These are phyloP conservation scores for Embidobia sp. DNA, from an alignment of 2,888 invertebrate species.

Conservation along the genomic window DNA sequence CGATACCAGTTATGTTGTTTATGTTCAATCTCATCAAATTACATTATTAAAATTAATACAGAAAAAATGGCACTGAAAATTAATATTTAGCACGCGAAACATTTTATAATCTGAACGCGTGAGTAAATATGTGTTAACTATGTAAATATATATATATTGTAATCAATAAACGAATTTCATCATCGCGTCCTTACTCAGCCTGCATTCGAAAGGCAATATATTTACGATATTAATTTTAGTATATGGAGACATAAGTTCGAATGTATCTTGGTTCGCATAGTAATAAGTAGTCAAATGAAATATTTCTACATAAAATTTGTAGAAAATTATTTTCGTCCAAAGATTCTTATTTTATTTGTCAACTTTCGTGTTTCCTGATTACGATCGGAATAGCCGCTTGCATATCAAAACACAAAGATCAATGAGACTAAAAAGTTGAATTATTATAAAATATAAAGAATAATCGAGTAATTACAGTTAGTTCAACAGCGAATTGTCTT, in stretches of 20 bases:
- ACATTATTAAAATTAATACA: too few relatives aligned
- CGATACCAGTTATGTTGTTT: too few relatives aligned
- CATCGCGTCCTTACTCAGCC: conserved; percentile 19
- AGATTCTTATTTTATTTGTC: conserved; percentile 31
- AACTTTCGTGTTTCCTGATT: conserved; percentile 69
- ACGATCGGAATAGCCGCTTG: conserved; percentile 79
- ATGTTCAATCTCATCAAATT: too few relatives aligned
- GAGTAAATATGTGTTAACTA: too few relatives aligned
- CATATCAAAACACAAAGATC: conserved; percentile 78
- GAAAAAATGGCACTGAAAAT: too few relatives aligned
- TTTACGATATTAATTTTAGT: conserved; percentile 12
- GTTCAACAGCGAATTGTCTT: background rate
- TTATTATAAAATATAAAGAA: conserved; percentile 11
- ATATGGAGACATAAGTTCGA: conserved; percentile 27
- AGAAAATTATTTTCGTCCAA: conserved; percentile 30
- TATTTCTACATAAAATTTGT: conserved; percentile 9
- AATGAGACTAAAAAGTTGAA: conserved; percentile 42
- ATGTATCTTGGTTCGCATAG: conserved; percentile 53
- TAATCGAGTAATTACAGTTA: background rate
- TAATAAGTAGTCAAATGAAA: conserved; percentile 38
- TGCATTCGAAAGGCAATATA: conserved; percentile 13
- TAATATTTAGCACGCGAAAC: too few relatives aligned
- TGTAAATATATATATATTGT: too few relatives aligned
- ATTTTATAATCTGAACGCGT: too few relatives aligned
- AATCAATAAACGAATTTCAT: conserved; percentile 33